These are phyloP conservation scores for Kryptolebias ocellatus DNA, from an alignment of 2,797 vertebrate genomes.

Conservation along the genomic window DNA sequence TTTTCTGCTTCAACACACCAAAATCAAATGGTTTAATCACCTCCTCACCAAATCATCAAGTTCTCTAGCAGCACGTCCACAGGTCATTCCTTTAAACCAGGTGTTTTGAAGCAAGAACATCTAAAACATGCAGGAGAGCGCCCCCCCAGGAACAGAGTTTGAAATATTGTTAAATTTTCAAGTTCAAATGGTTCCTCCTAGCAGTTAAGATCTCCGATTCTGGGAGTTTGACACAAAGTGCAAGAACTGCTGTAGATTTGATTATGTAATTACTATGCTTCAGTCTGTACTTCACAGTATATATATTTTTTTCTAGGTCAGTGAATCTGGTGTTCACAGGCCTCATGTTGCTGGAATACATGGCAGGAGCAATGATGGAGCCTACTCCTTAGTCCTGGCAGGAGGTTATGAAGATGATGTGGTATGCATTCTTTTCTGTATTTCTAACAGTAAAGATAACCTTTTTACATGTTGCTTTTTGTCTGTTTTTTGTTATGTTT, in stretches of 20 bases:
- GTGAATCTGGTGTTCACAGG: constrained; percentile 93
- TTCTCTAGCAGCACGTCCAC: too few relatives aligned
- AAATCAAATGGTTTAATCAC: too few relatives aligned
- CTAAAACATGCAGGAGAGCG: too few relatives aligned
- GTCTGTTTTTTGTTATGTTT: not conserved
- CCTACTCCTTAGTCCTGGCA: constrained; percentile 94
- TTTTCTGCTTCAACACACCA: too few relatives aligned
- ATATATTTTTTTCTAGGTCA: constrained; percentile 82
- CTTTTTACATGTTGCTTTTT: too few relatives aligned
- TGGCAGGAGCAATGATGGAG: constrained; percentile 92
- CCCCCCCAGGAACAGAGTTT: too few relatives aligned
- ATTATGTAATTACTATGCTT: not conserved
- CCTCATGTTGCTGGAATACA: constrained; percentile 98
- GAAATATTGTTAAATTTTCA: too few relatives aligned
- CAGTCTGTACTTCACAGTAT: not conserved
- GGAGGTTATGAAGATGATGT: constrained; percentile 98
- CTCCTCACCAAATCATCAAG: too few relatives aligned
- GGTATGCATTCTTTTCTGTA: constrained; percentile 72
- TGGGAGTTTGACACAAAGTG: not conserved
- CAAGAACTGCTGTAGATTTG: not conserved
- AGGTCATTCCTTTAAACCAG: too few relatives aligned
- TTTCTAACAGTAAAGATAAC: not conserved
- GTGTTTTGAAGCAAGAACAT: too few relatives aligned
- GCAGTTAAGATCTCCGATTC: too few relatives aligned
- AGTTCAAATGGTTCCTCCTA: too few relatives aligned